phyloP scores from a whole-genome alignment of 2,888 invertebrate genomes.

The Epinotia nisella region DNA sequence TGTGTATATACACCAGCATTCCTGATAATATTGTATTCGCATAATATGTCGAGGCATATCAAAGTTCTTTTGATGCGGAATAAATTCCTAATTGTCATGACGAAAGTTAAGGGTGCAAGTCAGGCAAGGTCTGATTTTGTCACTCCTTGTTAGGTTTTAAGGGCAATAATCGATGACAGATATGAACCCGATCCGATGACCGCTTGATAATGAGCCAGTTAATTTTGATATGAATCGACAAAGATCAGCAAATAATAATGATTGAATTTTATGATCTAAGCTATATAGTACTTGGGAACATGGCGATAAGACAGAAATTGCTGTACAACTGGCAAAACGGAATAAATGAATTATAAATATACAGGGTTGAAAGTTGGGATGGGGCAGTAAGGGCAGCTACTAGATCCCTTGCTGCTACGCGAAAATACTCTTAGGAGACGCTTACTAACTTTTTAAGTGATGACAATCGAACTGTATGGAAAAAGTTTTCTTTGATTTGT shows the following conservation, averaged over 20 bases:
- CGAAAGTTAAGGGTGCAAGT: background rate
- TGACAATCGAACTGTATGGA: too few species aligned
- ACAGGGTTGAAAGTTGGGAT: too few species aligned
- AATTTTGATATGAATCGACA: background rate
- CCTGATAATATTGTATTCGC: background rate
- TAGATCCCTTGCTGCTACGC: too few species aligned
- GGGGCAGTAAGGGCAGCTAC: too few species aligned
- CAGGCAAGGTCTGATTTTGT: background rate
- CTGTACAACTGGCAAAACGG: background rate
- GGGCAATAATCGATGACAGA: background rate
- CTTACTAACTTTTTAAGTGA: too few species aligned
- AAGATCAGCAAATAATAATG: background rate
- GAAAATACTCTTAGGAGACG: too few species aligned
- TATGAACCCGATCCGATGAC: too few species aligned
- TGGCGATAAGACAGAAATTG: background rate
- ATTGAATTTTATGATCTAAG: background rate
- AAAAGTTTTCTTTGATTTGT: too few species aligned
- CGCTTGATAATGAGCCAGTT: too few species aligned
- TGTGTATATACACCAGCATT: constrained; percentile 12
- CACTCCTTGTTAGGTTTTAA: background rate
- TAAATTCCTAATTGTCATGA: background rate
- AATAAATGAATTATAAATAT: constrained; percentile 6
- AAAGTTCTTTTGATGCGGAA: background rate
- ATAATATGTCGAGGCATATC: background rate
- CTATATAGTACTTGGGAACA: background rate